Percentiles rank a stretch among this genome's conserved stretches.
Evolutionary conservation across 2,888 invertebrate genomes (phyloP).

Genomic region (Scaptodrosophila latifasciaeformis): DNA sequence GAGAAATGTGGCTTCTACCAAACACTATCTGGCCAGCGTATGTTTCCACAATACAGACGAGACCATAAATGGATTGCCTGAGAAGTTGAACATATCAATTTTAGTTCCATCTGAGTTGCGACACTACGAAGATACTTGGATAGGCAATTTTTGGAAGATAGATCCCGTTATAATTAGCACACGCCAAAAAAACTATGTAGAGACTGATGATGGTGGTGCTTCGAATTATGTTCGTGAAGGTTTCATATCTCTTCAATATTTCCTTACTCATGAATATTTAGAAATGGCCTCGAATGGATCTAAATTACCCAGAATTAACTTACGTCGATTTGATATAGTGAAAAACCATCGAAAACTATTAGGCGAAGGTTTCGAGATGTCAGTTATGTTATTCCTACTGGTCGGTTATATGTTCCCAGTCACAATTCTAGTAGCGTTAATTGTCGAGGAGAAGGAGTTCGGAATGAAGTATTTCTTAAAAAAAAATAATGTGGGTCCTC

Average conservation of each 20-base stretch:
- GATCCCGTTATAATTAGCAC: constrained; percentile 19
- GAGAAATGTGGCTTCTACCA: constrained; percentile 12
- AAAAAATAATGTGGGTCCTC: neutral
- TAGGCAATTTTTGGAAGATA: constrained; percentile 35
- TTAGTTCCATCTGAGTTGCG: constrained; percentile 43
- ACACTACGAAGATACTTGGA: constrained; percentile 31
- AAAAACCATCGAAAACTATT: constrained; percentile 80
- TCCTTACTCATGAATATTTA: constrained; percentile 75
- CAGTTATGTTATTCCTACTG: constrained; percentile 84
- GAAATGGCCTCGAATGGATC: constrained; percentile 40
- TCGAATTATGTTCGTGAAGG: constrained; percentile 79
- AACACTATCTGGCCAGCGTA: constrained; percentile 35
- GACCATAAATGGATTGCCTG: constrained; percentile 25
- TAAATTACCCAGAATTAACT: constrained; percentile 39
- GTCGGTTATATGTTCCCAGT: constrained; percentile 87
- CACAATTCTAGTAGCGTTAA: constrained; percentile 81
- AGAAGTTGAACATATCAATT: constrained; percentile 26
- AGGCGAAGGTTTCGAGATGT: constrained; percentile 79
- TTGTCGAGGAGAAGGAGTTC: constrained; percentile 36
- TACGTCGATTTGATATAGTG: constrained; percentile 81
- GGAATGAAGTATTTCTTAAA: constrained; percentile 21
- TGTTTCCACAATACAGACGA: constrained; percentile 35
- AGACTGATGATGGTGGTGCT: constrained; percentile 77
- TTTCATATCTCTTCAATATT: constrained; percentile 80
- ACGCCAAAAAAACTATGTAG: neutral